phyloP scores from a whole-genome alignment of 2,113 vertebrate genomes.

The Trichomycterus rosablanca region DNA sequence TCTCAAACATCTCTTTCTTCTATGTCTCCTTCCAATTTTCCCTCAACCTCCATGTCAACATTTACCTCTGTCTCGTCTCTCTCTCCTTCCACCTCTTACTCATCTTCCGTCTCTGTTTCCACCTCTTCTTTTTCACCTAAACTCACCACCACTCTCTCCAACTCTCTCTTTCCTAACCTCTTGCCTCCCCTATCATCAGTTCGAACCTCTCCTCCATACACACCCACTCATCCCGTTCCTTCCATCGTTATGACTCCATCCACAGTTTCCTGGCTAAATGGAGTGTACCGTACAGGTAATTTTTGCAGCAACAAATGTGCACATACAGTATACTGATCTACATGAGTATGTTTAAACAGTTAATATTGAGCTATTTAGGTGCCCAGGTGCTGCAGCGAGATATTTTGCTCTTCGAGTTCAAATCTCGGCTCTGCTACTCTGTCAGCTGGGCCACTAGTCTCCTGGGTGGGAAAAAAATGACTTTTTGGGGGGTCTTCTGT shows the following conservation, averaged over 20 bases:
- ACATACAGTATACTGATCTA: constrained; percentile 18
- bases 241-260: constrained; percentile 52
- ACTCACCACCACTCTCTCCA: constrained; percentile 4
- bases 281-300: constrained; percentile 73
- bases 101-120: not conserved
- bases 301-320: not conserved
- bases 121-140: constrained; percentile 30
- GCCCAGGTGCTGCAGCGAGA: too few species aligned
- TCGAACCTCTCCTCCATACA: constrained; percentile 12
- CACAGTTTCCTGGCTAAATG: constrained; percentile 64
- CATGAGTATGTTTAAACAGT: not conserved
- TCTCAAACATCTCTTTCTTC: not conserved
- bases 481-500: too few species aligned
- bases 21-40: not conserved
- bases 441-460: too few species aligned
- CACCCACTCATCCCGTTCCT: constrained; percentile 10
- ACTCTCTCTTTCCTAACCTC: not conserved
- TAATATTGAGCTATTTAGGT: too few species aligned
- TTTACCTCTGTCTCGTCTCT: not conserved
- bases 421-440: too few species aligned
- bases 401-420: too few species aligned
- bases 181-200: not conserved
- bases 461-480: too few species aligned
- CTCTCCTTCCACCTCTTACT: constrained; percentile 35
- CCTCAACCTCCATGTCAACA: not conserved